phyloP scores from a whole-genome alignment of 2,888 invertebrate genomes.

The Ditula angustiorana region DNA sequence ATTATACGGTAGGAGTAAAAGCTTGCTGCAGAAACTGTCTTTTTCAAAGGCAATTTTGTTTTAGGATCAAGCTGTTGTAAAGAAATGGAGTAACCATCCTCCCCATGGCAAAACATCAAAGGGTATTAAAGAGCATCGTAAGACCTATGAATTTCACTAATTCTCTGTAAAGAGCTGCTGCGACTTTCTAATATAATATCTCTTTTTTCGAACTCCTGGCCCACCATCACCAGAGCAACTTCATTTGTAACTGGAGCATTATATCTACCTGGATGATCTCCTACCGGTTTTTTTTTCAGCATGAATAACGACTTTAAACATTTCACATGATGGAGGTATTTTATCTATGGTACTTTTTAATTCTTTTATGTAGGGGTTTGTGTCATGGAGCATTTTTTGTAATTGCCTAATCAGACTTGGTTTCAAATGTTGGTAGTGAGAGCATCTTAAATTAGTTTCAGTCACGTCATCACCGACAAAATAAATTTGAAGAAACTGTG shows the following conservation, averaged over 20 bases:
- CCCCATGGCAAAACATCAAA: background rate
- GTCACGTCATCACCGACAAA: background rate
- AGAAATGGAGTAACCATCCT: too few species aligned
- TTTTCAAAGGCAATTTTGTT: conserved; percentile 11
- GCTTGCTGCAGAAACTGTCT: conserved; percentile 18
- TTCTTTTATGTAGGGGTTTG: too few species aligned
- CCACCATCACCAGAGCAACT: conserved; percentile 10
- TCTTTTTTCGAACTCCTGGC: conserved; percentile 4
- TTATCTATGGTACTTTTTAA: too few species aligned
- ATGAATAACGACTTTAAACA: too few species aligned
- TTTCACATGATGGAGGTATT: too few species aligned
- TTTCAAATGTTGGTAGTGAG: background rate
- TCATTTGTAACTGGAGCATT: conserved; percentile 14
- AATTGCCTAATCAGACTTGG: too few species aligned
- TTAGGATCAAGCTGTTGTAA: conserved; percentile 12
- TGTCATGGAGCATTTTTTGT: too few species aligned
- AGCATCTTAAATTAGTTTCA: background rate
- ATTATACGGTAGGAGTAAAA: conserved; percentile 25
- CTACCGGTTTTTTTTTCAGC: too few species aligned
- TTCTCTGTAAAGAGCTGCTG: conserved; percentile 4
- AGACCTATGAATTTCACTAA: conserved; percentile 12
- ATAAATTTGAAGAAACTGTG: background rate
- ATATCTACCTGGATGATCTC: too few species aligned
- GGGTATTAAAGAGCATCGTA: conserved; percentile 32
- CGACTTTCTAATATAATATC: conserved; percentile 24